A percentile compares a stretch with the other conserved stretches of the same genome.
Evolutionary conservation across 1,140 invertebrate species (phyloP).

Genomic region (Penaeus japonicus): DNA sequence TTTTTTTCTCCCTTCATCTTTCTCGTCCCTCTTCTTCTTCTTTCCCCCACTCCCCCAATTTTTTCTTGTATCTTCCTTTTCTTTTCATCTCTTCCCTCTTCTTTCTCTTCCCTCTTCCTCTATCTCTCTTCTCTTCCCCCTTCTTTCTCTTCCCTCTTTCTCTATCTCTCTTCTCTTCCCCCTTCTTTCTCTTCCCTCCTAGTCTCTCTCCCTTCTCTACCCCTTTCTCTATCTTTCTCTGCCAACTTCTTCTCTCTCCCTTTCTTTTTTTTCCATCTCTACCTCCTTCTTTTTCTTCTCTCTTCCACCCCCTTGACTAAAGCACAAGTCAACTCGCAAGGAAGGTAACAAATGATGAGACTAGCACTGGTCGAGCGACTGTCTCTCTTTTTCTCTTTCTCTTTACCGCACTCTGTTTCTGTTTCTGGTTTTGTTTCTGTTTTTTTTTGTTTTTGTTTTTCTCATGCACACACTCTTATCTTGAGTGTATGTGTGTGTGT

Average conservation of each 20-base stretch:
- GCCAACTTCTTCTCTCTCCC: neutral
- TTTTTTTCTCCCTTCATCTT: neutral
- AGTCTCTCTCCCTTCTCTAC: neutral
- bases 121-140: neutral
- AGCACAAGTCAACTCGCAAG: too few relatives aligned
- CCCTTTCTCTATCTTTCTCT: neutral
- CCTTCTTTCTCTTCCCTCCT: neutral
- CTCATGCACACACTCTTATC: too few relatives aligned
- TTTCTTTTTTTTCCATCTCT: neutral
- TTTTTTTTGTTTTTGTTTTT: too few relatives aligned
- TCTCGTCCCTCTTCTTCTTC: neutral
- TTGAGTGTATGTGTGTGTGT: too few relatives aligned
- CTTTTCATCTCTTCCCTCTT: neutral
- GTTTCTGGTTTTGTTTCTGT: too few relatives aligned
- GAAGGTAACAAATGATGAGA: too few relatives aligned
- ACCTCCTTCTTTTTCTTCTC: neutral
- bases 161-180: neutral
- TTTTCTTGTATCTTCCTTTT: neutral
- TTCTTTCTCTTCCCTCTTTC: neutral
- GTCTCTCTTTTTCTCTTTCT: slow-evolving; percentile 19
- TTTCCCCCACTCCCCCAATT: neutral
- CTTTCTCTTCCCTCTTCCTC: neutral
- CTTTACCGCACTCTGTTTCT: neutral
- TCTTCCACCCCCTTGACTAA: neutral
- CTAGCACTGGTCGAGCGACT: too few relatives aligned